A percentile compares a stretch with the other conserved stretches of the same genome.
These are phyloP conservation scores for Drosophila lini DNA, from an alignment of 1,140 invertebrate genomes.

Conservation along the genomic window DNA sequence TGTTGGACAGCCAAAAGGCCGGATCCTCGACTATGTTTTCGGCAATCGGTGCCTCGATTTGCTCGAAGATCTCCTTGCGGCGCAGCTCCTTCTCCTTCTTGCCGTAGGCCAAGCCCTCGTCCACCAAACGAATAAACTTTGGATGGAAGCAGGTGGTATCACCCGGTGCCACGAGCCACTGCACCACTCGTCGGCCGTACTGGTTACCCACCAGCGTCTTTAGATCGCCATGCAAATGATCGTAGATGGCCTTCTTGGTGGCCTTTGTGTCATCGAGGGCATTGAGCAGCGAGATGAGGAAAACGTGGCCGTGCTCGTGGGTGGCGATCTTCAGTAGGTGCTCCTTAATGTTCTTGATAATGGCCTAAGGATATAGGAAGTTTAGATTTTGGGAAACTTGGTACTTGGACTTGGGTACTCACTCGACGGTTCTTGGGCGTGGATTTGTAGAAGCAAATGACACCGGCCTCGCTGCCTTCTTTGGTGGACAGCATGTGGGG, in stretches of 20 bases:
- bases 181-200: conserved; percentile 89
- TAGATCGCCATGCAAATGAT: conserved; percentile 90
- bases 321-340: conserved; percentile 91
- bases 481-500: conserved; percentile 93
- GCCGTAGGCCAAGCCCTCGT: conserved; percentile 89
- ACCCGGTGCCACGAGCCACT: conserved; percentile 93
- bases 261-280: conserved; percentile 96
- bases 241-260: conserved; percentile 92
- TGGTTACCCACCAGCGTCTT: conserved; percentile 90
- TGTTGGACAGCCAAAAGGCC: conserved; percentile 88
- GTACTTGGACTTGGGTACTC: conserved; percentile 15
- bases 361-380: conserved; percentile 83
- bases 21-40: conserved; percentile 87
- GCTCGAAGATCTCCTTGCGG: conserved; percentile 90
- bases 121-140: conserved; percentile 88
- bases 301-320: conserved; percentile 94
- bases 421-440: conserved; percentile 82
- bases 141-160: conserved; percentile 92
- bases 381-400: too few species aligned
- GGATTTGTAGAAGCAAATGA: conserved; percentile 91
- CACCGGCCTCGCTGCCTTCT: conserved; percentile 91
- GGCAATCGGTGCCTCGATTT: conserved; percentile 88
- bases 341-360: conserved; percentile 93
- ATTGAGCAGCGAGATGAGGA: conserved; percentile 94
- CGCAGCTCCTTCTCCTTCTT: conserved; percentile 92